Percentiles rank a stretch among this genome's conserved stretches.
Evolutionary conservation across 2,888 invertebrate genomes (phyloP).

Genomic region (Oscheius sp.): DNA sequence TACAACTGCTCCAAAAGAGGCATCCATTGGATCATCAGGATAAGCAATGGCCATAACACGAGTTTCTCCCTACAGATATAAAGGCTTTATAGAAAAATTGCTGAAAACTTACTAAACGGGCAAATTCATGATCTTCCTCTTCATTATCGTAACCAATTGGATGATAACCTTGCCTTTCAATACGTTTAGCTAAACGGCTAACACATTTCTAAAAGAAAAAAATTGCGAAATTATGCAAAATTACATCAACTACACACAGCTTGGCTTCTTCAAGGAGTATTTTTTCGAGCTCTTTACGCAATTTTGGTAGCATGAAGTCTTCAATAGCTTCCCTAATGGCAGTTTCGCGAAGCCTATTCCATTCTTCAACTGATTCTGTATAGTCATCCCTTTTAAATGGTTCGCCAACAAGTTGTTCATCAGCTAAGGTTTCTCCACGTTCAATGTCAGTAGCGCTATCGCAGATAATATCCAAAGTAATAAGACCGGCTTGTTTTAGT

Average conservation of each 20-base stretch:
- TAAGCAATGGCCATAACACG: conserved; percentile 87
- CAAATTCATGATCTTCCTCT: conserved; percentile 65
- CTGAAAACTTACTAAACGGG: conserved; percentile 76
- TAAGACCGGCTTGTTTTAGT: conserved; percentile 49
- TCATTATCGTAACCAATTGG: conserved; percentile 34
- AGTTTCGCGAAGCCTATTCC: conserved; percentile 88
- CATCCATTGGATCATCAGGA: conserved; percentile 67
- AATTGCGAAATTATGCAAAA: not conserved
- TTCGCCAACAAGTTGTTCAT: conserved; percentile 31
- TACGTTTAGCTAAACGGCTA: not conserved
- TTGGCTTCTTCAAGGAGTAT: conserved; percentile 86
- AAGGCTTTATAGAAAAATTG: not conserved
- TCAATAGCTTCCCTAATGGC: conserved; percentile 84
- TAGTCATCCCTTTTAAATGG: conserved; percentile 55
- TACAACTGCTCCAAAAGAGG: conserved; percentile 79
- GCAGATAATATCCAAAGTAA: conserved; percentile 18
- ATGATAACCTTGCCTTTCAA: conserved; percentile 38
- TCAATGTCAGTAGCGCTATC: conserved; percentile 35
- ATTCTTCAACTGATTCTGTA: conserved; percentile 76
- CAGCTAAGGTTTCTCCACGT: conserved; percentile 31
- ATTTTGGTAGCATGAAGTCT: conserved; percentile 87
- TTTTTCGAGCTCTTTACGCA: conserved; percentile 84
- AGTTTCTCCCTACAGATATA: conserved; percentile 73
- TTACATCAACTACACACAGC: conserved; percentile 71
- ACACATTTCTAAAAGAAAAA: conserved; percentile 26